A percentile compares a stretch with the other conserved stretches of the same genome.
Evolutionary conservation across 2,113 vertebrate species (phyloP).

Genomic region (Stigmatopora argus): DNA sequence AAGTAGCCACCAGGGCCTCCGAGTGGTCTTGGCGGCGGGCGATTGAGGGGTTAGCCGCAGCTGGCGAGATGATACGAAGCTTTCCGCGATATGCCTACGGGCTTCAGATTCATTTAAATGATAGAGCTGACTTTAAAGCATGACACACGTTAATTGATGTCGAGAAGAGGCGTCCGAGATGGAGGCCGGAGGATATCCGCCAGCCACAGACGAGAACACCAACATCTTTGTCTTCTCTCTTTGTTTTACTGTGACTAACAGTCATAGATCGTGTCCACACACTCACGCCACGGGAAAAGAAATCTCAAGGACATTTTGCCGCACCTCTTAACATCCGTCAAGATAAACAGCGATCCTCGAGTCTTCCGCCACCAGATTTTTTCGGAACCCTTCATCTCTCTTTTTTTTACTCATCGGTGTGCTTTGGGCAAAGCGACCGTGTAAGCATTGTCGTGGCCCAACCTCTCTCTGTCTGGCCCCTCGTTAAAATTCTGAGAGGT

Average conservation of each 20-base stretch:
- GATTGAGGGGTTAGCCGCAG: slow-evolving; percentile 37
- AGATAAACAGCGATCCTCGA: slow-evolving; percentile 14
- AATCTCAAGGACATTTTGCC: slow-evolving; percentile 39
- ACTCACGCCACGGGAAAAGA: slow-evolving; percentile 6
- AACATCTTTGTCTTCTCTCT: slow-evolving; percentile 37
- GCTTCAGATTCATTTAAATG: slow-evolving; percentile 72
- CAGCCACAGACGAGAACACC: slow-evolving; percentile 38
- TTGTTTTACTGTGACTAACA: slow-evolving; percentile 38
- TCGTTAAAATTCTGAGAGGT: slow-evolving; percentile 57
- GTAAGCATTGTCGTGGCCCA: slow-evolving; percentile 12
- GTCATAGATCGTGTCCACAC: slow-evolving; percentile 22
- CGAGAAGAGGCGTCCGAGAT: slow-evolving; percentile 50
- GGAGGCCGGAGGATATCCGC: slow-evolving; percentile 44
- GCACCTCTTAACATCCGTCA: slow-evolving; percentile 13
- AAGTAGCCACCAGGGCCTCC: slow-evolving; percentile 65
- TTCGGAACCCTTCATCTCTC: slow-evolving; percentile 19
- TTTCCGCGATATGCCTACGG: slow-evolving; percentile 46
- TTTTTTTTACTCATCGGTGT: slow-evolving; percentile 10
- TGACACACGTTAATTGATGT: slow-evolving; percentile 63
- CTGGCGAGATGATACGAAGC: slow-evolving; percentile 66
- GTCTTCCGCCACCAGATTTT: slow-evolving; percentile 11
- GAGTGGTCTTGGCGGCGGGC: slow-evolving; percentile 36
- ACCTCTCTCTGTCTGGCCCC: slow-evolving; percentile 23
- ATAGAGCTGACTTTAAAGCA: slow-evolving; percentile 68
- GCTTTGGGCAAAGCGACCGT: slow-evolving; percentile 25